phyloP scores from a whole-genome alignment of 2,113 vertebrate genomes.

The Dipodomys spectabilis region DNA sequence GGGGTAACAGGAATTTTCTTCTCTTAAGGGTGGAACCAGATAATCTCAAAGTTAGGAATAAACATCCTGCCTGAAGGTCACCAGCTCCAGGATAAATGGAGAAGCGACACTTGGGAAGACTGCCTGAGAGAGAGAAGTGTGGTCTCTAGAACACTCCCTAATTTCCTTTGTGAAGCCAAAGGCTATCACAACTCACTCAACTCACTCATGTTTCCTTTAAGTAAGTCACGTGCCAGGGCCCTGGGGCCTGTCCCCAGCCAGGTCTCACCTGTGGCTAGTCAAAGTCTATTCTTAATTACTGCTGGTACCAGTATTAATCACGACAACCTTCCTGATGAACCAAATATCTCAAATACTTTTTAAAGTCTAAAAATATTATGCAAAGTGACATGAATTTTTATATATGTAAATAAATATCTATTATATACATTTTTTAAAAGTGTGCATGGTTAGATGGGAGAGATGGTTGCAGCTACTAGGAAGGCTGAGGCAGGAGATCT shows the following conservation, averaged over 20 bases:
- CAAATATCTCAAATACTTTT: background rate
- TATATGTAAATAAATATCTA: too few relatives aligned
- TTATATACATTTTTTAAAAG: too few relatives aligned
- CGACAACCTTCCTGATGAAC: background rate
- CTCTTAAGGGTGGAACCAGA: background rate
- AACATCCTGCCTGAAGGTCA: background rate
- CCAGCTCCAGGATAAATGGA: background rate
- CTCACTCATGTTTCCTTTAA: background rate
- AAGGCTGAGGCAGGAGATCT: background rate
- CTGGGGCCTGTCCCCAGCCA: background rate
- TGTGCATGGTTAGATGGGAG: background rate
- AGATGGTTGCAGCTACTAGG: background rate
- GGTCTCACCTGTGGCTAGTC: background rate
- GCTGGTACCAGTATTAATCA: rapidly evolving
- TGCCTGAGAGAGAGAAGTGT: background rate
- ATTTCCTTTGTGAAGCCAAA: background rate
- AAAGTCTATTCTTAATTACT: background rate
- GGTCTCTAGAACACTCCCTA: rapidly evolving
- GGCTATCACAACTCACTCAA: rapidly evolving
- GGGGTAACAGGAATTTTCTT: background rate
- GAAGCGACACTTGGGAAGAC: background rate
- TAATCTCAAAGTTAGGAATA: background rate
- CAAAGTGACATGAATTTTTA: too few relatives aligned
- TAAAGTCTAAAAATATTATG: background rate
- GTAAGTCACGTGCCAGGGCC: background rate